Evolutionary conservation across 2,888 invertebrate species (phyloP).

Genomic region (Conistra vaccinii): DNA sequence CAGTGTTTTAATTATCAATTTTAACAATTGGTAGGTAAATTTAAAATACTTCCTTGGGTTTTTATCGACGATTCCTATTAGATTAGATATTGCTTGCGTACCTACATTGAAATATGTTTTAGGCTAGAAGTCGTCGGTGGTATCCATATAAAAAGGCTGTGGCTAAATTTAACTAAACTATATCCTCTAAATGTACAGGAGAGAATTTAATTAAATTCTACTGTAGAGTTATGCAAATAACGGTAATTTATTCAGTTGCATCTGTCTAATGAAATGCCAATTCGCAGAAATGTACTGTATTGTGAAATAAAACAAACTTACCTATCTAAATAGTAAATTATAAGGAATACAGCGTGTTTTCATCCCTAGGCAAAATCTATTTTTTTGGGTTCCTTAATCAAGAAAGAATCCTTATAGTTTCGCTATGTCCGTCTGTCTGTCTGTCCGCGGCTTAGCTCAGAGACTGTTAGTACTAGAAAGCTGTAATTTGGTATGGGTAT

Average conservation of each 20-base stretch:
- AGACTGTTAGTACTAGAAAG: too few species aligned
- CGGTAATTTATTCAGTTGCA: conserved; percentile 9
- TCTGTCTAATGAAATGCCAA: conserved; percentile 3
- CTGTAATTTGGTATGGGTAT: too few species aligned
- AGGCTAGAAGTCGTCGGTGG: background rate
- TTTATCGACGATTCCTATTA: background rate
- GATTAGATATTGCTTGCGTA: background rate
- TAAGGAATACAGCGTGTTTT: background rate
- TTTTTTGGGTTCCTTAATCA: too few species aligned
- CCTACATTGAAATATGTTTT: too few species aligned
- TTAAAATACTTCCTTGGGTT: background rate
- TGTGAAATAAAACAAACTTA: background rate
- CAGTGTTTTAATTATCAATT: too few species aligned
- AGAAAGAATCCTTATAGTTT: too few species aligned
- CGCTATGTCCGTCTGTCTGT: too few species aligned
- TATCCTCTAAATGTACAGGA: background rate
- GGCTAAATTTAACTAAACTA: too few species aligned
- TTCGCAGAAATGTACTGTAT: conserved; percentile 7
- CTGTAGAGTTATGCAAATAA: background rate
- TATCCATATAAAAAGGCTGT: too few species aligned
- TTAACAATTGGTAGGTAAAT: too few species aligned
- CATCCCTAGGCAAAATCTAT: background rate
- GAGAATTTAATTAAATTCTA: conserved; percentile 8
- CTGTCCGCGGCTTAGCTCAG: too few species aligned
- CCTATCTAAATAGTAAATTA: too few species aligned